Evolutionary conservation across 2,888 invertebrate genomes (phyloP).

Genomic region (Aspidiotus destructor): DNA sequence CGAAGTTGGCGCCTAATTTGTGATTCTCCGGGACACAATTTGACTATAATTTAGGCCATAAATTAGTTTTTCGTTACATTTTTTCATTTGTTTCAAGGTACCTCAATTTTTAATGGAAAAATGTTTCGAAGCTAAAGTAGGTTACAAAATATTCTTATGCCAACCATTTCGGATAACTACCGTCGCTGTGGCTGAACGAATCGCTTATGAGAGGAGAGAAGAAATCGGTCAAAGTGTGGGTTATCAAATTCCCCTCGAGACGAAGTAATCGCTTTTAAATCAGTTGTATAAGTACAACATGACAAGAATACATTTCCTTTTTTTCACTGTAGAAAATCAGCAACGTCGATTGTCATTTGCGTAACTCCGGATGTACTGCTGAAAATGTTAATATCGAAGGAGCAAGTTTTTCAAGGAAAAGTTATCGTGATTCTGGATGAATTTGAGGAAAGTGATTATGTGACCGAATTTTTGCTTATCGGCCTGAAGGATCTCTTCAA

Average conservation of each 20-base stretch:
- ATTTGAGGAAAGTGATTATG: constrained; percentile 22
- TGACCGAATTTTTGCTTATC: constrained; percentile 18
- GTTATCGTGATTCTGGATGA: constrained; percentile 22
- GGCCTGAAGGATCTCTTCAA: constrained; percentile 22
- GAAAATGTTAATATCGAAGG: constrained; percentile 24
- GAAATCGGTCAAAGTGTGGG: constrained; percentile 51
- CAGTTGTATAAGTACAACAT: neutral
- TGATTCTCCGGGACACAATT: too few species aligned
- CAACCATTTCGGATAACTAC: constrained; percentile 89
- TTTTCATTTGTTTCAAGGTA: constrained; percentile 8
- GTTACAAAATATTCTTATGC: constrained; percentile 77
- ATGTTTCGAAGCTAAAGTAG: constrained; percentile 25
- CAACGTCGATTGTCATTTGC: constrained; percentile 24
- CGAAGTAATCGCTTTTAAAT: constrained; percentile 45
- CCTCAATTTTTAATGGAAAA: constrained; percentile 29
- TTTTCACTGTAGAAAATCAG: constrained; percentile 14
- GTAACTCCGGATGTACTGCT: constrained; percentile 24
- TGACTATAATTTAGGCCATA: too few species aligned
- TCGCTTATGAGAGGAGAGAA: constrained; percentile 53
- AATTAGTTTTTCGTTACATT: too few species aligned
- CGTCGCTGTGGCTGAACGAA: constrained; percentile 77
- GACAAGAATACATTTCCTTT: too few species aligned
- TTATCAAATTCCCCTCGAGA: constrained; percentile 61
- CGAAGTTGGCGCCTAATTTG: too few species aligned
- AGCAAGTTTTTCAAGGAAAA: constrained; percentile 20